A percentile compares a stretch with the other conserved stretches of the same genome.
phyloP scores from a whole-genome alignment of 2,797 vertebrate genomes.

The Chrosomus eos region DNA sequence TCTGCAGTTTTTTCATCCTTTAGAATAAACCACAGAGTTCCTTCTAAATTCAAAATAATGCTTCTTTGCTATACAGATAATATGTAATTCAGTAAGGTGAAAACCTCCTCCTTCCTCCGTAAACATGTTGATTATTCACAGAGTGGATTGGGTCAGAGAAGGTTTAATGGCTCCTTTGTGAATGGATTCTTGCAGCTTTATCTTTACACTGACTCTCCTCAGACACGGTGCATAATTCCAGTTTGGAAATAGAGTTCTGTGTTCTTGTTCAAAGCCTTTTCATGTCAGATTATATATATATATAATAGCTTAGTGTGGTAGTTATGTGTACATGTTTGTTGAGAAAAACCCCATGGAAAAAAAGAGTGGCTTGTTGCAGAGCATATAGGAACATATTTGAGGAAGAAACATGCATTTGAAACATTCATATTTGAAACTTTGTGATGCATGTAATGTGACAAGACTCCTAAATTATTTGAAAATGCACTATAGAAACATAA shows the following conservation, averaged over 20 bases:
- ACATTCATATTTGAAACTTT: not conserved
- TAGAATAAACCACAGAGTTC: conserved; percentile 34
- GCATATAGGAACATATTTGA: not conserved
- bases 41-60: conserved; percentile 57
- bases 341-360: not conserved
- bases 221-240: conserved; percentile 38
- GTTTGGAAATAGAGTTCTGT: conserved; percentile 47
- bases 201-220: conserved; percentile 43
- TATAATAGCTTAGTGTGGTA: conserved; percentile 16
- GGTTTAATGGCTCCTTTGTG: conserved; percentile 58
- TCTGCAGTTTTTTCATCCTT: conserved; percentile 32
- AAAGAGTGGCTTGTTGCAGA: conserved; percentile 2
- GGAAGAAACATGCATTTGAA: not conserved
- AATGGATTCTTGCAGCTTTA: conserved; percentile 45
- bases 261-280: conserved; percentile 47
- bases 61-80: conserved; percentile 53
- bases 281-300: conserved; percentile 31
- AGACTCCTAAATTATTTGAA: not conserved
- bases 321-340: not conserved
- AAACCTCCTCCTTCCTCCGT: conserved; percentile 54
- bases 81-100: conserved; percentile 55
- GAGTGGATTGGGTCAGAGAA: conserved; percentile 46
- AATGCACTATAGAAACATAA: too few relatives aligned
- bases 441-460: not conserved
- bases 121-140: conserved; percentile 54